phyloP scores from a whole-genome alignment of 2,888 invertebrate genomes.

The Axea sp. region DNA sequence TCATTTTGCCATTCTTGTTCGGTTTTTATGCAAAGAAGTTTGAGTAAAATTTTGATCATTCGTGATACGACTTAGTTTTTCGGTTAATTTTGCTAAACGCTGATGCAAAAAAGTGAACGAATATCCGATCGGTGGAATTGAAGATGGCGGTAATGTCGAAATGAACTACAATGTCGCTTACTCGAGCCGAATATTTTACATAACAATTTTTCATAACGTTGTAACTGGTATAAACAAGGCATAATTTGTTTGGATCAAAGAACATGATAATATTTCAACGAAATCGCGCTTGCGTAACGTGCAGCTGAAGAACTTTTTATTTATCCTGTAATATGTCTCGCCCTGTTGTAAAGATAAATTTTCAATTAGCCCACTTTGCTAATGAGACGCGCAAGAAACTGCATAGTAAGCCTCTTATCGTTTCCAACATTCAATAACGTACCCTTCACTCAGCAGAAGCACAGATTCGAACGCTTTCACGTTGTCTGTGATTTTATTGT shows the following conservation, averaged over 20 bases:
- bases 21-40: too few species aligned
- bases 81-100: too few species aligned
- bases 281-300: slow-evolving; percentile 33
- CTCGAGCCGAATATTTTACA: too few species aligned
- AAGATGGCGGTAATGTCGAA: too few species aligned
- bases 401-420: slow-evolving; percentile 54
- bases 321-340: slow-evolving; percentile 25
- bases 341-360: slow-evolving; percentile 52
- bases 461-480: slow-evolving; percentile 36
- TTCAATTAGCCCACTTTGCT: slow-evolving; percentile 59
- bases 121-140: too few species aligned
- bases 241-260: slow-evolving; percentile 28
- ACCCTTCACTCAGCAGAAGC: slow-evolving; percentile 49
- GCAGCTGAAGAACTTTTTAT: slow-evolving; percentile 32
- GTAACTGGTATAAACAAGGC: slow-evolving; percentile 33
- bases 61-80: too few species aligned
- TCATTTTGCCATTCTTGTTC: too few species aligned
- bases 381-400: slow-evolving; percentile 56
- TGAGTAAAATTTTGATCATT: too few species aligned
- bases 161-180: too few species aligned
- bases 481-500: slow-evolving; percentile 15
- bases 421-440: slow-evolving; percentile 33
- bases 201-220: too few species aligned
- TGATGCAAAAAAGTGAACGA: too few species aligned
- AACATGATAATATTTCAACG: too few species aligned